Conservation (phyloP, 2,797 vertebrate species). For the Petrocephalus schoutedeni region DNA sequence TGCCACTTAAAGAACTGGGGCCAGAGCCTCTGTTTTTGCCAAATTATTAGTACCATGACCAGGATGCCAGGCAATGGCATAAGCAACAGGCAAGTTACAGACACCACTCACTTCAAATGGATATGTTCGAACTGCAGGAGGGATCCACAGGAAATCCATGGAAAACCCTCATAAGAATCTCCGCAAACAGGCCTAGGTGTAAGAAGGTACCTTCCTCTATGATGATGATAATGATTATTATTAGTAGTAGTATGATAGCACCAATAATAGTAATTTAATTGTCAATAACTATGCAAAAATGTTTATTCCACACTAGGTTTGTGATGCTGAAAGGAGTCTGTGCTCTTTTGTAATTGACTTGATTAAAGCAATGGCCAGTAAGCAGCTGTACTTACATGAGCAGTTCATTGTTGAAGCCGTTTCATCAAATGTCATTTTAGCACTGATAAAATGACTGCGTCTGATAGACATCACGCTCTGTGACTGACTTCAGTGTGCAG, state of each 20-base stretch:
- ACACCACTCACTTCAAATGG: background rate
- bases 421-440: constrained; percentile 13
- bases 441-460: too few relatives aligned
- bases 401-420: background rate
- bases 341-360: background rate
- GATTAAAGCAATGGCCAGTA: background rate
- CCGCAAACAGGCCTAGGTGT: too few relatives aligned
- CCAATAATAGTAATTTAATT: background rate
- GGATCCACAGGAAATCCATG: background rate
- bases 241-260: background rate
- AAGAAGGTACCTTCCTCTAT: background rate
- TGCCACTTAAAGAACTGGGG: constrained; percentile 52
- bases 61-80: background rate
- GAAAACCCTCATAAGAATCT: background rate
- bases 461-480: constrained; percentile 4
- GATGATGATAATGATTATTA: background rate
- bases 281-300: background rate
- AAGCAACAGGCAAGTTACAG: background rate
- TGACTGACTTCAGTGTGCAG: constrained; percentile 38
- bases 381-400: constrained; percentile 11
- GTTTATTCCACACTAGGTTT: background rate
- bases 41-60: background rate
- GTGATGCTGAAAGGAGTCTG: background rate
- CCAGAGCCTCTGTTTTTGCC: constrained; percentile 38
- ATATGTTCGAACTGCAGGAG: background rate